Conservation (phyloP, 92 coral and sea anemone species). For the Bergia sp. region DNA sequence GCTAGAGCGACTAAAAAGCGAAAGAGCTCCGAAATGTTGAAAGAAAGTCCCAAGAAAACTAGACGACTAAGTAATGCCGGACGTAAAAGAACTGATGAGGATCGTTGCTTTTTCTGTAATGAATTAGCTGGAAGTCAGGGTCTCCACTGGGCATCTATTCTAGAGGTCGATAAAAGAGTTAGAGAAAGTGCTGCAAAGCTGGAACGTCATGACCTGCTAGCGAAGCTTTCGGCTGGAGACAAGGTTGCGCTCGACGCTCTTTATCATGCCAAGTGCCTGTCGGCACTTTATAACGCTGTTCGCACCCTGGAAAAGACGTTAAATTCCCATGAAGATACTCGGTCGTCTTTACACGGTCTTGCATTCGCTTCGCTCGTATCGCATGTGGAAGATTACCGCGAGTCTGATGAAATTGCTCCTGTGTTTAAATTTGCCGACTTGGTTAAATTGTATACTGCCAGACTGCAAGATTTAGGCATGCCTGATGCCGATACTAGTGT, state of each 20-base stretch:
- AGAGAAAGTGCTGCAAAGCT: constrained; percentile 54
- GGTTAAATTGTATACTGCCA: constrained; percentile 45
- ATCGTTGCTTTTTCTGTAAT: constrained; percentile 60
- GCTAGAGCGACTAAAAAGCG: constrained; percentile 35
- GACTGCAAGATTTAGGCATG: constrained; percentile 45
- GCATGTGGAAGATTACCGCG: constrained; percentile 55
- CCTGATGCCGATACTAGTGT: constrained; percentile 26
- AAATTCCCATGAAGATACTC: constrained; percentile 22
- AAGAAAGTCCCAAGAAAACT: constrained; percentile 28
- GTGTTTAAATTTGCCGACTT: constrained; percentile 57
- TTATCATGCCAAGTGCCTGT: constrained; percentile 64
- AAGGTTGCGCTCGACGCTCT: constrained; percentile 60
- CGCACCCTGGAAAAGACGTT: constrained; percentile 17
- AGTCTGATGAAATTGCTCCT: constrained; percentile 27
- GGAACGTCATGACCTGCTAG: constrained; percentile 45
- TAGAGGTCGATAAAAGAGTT: constrained; percentile 53
- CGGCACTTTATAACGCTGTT: constrained; percentile 55
- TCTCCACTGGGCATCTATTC: constrained; percentile 59
- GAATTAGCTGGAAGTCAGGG: constrained; percentile 42
- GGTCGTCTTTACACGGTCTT: constrained; percentile 55
- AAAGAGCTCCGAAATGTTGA: constrained; percentile 19
- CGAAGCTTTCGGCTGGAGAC: constrained; percentile 62
- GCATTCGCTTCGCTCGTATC: constrained; percentile 59
- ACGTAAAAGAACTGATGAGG: constrained; percentile 21
- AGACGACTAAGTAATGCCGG: constrained; percentile 32